phyloP scores from a whole-genome alignment of 2,113 vertebrate genomes.

The Falco punctatus region DNA sequence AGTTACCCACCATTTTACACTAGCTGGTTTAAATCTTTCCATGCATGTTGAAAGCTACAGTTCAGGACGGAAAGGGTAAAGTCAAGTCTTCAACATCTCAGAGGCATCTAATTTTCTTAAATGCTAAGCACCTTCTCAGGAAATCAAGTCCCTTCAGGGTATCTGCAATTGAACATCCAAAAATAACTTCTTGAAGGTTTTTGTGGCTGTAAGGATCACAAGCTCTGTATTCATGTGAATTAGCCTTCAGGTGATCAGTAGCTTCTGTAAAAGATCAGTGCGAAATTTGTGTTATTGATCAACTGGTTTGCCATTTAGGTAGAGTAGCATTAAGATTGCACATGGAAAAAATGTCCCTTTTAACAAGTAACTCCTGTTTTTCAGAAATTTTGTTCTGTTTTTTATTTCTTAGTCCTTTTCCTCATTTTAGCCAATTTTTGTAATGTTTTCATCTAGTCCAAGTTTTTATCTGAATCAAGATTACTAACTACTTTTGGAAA shows the following conservation, averaged over 20 bases:
- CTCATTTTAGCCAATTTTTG: neutral
- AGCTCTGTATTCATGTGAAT: neutral
- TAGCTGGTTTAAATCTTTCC: neutral
- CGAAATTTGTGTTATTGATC: neutral
- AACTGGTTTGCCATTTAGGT: neutral
- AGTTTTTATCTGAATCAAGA: slow-evolving; percentile 42
- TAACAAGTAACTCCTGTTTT: neutral
- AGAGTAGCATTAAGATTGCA: neutral
- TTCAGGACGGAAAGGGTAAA: neutral
- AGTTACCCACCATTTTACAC: neutral
- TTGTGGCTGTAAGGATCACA: neutral
- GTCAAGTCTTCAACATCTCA: neutral
- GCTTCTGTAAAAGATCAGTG: neutral
- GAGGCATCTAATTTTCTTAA: neutral
- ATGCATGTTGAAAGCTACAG: neutral
- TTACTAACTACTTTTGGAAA: slow-evolving; percentile 37
- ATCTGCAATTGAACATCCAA: neutral
- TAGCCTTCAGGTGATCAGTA: neutral
- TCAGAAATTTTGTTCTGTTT: neutral
- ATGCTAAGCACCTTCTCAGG: neutral
- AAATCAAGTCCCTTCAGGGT: slow-evolving; percentile 3
- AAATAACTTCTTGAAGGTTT: neutral
- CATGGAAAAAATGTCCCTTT: neutral
- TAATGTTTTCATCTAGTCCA: neutral
- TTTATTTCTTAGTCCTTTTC: neutral